A percentile compares a stretch with the other conserved stretches of the same genome.
Evolutionary conservation across 2,113 vertebrate species (phyloP).

Genomic region (Silurus glanis): DNA sequence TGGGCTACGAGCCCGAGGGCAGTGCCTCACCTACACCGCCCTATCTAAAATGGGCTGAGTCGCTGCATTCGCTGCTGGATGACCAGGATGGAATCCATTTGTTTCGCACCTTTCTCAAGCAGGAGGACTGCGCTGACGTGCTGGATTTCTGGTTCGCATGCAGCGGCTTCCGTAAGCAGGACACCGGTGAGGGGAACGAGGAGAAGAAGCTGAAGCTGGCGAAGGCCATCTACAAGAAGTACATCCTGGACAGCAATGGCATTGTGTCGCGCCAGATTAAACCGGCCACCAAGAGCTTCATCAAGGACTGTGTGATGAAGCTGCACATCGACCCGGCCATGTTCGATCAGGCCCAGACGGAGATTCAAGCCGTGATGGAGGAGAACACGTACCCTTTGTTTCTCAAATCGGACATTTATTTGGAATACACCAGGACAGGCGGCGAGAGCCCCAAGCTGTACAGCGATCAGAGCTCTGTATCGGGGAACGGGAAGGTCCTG

Average conservation of each 20-base stretch:
- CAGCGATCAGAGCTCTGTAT: slow-evolving; percentile 82
- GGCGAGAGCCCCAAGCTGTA: slow-evolving; percentile 90
- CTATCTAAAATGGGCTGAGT: slow-evolving; percentile 95
- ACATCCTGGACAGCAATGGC: slow-evolving; percentile 87
- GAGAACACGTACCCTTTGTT: slow-evolving; percentile 95
- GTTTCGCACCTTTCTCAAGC: slow-evolving; percentile 91
- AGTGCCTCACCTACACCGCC: slow-evolving; percentile 96
- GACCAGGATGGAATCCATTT: slow-evolving; percentile 95
- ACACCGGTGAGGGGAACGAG: slow-evolving; percentile 79
- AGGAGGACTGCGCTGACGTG: slow-evolving; percentile 89
- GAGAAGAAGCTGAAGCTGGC: slow-evolving; percentile 93
- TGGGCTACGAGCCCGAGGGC: slow-evolving; percentile 96
- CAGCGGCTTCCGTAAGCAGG: slow-evolving; percentile 93
- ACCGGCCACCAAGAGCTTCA: slow-evolving; percentile 94
- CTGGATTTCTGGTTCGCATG: slow-evolving; percentile 99
- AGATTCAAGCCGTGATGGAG: slow-evolving; percentile 93
- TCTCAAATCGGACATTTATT: slow-evolving; percentile 95
- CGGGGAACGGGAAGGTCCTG: slow-evolving; percentile 81
- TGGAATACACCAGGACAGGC: slow-evolving; percentile 90
- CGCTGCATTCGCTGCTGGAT: slow-evolving; percentile 91
- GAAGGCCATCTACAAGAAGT: slow-evolving; percentile 94
- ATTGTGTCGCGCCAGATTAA: slow-evolving; percentile 94
- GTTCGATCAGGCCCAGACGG: slow-evolving; percentile 97
- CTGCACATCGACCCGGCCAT: slow-evolving; percentile 91
- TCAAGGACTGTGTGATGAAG: slow-evolving; percentile 89